These are phyloP conservation scores for Cebus imitator DNA, from an alignment of 2,113 vertebrate species.

Conservation along the genomic window DNA sequence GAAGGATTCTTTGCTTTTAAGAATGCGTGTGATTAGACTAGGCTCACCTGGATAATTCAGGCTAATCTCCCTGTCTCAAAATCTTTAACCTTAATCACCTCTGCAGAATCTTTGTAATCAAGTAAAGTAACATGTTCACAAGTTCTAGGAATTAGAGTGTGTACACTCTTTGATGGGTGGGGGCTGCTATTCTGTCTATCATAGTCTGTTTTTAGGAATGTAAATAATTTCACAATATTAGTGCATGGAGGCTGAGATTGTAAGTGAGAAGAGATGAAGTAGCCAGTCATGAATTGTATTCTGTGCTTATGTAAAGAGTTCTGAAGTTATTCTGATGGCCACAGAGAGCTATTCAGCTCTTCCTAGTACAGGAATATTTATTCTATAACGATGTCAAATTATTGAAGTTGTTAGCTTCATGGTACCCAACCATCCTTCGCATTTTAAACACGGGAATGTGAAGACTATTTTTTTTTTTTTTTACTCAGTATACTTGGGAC, in stretches of 20 bases:
- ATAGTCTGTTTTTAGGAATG: neutral
- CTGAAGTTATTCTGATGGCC: neutral
- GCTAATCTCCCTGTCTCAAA: neutral
- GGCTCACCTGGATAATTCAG: neutral
- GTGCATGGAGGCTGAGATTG: neutral
- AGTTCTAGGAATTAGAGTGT: neutral
- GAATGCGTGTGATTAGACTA: neutral
- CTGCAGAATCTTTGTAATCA: neutral
- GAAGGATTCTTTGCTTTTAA: neutral
- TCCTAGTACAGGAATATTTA: neutral
- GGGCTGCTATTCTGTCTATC: neutral
- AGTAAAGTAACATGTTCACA: neutral
- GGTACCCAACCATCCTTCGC: neutral
- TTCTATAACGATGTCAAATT: neutral
- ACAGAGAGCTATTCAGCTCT: neutral
- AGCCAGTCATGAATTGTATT: neutral
- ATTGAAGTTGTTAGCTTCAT: neutral
- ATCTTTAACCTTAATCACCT: neutral
- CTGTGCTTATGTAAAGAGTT: neutral
- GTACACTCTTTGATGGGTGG: neutral
- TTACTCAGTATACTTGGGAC: neutral
- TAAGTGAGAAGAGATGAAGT: neutral
- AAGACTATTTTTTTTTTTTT: neutral
- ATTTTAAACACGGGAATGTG: neutral
- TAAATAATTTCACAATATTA: neutral